Percentiles rank a stretch among this genome's conserved stretches.
Conservation (phyloP, 2,888 invertebrate species). For the Euspilapteryx auroguttella region DNA sequence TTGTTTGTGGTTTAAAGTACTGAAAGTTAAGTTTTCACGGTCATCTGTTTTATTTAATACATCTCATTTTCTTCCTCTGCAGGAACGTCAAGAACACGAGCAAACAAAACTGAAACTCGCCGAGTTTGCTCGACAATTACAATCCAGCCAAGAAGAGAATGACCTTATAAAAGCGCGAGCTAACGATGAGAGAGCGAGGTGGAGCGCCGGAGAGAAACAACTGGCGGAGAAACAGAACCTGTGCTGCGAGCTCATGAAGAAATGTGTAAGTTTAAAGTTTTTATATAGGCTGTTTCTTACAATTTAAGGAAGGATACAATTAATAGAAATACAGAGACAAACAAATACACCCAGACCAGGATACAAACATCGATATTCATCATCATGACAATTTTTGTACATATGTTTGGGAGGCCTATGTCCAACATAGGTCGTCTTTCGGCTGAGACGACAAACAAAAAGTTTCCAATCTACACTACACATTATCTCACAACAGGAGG, state of each 20-base stretch:
- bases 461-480: conserved; percentile 22
- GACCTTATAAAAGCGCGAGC: conserved; percentile 32
- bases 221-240: conserved; percentile 53
- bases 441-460: no score
- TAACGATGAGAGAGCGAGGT: conserved; percentile 33
- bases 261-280: conserved; percentile 56
- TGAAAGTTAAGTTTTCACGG: no score
- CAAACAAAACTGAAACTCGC: conserved; percentile 17
- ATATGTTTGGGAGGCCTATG: no score
- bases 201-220: conserved; percentile 51
- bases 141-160: conserved; percentile 21
- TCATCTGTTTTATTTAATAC: not conserved
- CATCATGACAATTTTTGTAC: no score
- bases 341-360: not conserved
- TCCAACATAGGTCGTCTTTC: no score
- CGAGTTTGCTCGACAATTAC: conserved; percentile 22
- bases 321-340: no score
- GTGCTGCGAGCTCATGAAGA: conserved; percentile 51
- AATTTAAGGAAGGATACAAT: no score
- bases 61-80: conserved; percentile 7
- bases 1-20: not conserved
- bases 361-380: no score
- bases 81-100: conserved; percentile 36
- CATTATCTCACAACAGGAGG: no score
- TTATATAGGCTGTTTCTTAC: no score